Evolutionary conservation across 2,797 vertebrate genomes (phyloP).

Genomic region (Hydrophis major): DNA sequence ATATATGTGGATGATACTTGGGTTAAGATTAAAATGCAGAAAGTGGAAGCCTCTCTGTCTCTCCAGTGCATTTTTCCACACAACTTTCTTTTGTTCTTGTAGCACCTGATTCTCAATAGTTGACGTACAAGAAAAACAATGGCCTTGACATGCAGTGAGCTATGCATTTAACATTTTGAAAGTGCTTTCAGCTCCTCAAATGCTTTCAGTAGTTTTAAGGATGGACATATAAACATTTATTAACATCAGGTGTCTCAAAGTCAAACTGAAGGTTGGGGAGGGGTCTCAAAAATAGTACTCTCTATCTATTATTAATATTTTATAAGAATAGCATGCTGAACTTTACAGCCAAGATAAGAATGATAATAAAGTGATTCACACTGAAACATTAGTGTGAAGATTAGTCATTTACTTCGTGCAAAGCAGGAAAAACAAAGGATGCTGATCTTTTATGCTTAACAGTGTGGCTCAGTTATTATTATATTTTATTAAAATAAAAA

Average conservation of each 20-base stretch:
- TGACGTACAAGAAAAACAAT: not conserved
- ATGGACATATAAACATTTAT: not conserved
- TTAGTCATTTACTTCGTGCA: not conserved
- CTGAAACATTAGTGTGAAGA: not conserved
- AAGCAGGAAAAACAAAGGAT: not conserved
- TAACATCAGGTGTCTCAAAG: not conserved
- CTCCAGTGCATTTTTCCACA: not conserved
- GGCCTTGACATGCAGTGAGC: not conserved
- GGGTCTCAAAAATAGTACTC: not conserved
- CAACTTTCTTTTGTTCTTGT: not conserved
- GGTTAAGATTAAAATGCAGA: not conserved
- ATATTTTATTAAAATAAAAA: not conserved
- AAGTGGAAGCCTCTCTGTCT: not conserved
- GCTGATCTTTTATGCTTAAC: not conserved
- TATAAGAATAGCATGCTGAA: constrained; percentile 3
- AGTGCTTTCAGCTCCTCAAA: not conserved
- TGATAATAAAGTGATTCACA: constrained; percentile 28
- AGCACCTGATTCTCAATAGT: not conserved
- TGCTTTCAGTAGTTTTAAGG: not conserved
- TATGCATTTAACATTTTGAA: constrained; percentile 10
- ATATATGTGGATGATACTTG: not conserved
- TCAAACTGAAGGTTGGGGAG: not conserved
- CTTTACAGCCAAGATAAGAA: constrained; percentile 17
- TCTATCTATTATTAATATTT: constrained; percentile 1
- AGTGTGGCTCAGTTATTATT: not conserved